A percentile compares a stretch with the other conserved stretches of the same genome.
These are phyloP conservation scores for Phoxinus dragarum DNA, from an alignment of 2,797 vertebrate genomes.

Conservation along the genomic window DNA sequence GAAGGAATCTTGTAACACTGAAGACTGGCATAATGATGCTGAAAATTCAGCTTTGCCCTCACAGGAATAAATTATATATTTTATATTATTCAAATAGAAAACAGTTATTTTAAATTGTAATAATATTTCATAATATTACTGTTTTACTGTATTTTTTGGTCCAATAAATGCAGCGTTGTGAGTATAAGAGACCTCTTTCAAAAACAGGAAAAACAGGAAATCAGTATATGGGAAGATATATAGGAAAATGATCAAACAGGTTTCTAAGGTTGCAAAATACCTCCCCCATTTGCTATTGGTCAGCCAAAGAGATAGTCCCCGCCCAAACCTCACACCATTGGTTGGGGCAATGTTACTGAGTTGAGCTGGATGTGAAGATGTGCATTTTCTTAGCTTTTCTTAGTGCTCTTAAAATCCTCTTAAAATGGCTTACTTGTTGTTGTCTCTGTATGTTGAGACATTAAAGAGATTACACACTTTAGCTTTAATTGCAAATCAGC, in stretches of 20 bases:
- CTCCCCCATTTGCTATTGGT: not conserved
- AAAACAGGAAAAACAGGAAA: not conserved
- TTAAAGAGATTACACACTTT: not conserved
- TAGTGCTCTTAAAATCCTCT: not conserved
- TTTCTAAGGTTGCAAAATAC: not conserved
- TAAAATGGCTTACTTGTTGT: not conserved
- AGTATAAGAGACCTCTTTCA: not conserved
- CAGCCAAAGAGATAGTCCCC: not conserved
- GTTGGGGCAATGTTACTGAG: not conserved
- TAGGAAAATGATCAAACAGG: not conserved
- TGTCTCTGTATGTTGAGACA: not conserved
- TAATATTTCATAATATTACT: too few species aligned
- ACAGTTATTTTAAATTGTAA: too few species aligned
- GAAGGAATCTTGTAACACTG: not conserved
- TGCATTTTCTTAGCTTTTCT: too few species aligned
- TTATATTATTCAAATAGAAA: not conserved
- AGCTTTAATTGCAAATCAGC: conserved; percentile 18
- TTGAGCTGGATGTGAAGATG: too few species aligned
- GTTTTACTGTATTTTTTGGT: not conserved
- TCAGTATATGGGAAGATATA: too few species aligned
- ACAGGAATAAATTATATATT: not conserved
- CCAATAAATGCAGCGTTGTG: not conserved
- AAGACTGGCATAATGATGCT: not conserved
- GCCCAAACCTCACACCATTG: not conserved
- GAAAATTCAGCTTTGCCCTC: not conserved